Evolutionary conservation across 2,888 invertebrate species (phyloP), one percentile per base, ranked within the genome.

Genomic region (Odontocolon sp.): DNA sequence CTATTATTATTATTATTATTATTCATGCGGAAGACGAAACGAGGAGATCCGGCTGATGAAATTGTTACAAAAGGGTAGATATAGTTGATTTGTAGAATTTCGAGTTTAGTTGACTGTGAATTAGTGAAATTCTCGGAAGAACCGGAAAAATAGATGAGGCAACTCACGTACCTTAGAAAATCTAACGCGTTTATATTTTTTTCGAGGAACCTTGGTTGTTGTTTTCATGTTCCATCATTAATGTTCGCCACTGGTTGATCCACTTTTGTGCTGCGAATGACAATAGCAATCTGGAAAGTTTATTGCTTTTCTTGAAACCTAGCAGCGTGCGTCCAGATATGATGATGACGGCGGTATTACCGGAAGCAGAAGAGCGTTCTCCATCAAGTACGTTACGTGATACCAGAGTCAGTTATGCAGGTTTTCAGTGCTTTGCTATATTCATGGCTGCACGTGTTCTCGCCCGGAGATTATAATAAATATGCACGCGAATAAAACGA

Each of bases 381-480:
- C 38, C n/a, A 38, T 18, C 31, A 42, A 67, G 63, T 72, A 28
- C 54, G 56, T 77, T 77, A 77, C 77, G 73, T 68, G 73, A 77
- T 42, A 50, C 57, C n/a, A 31, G 50, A 57, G 52, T 16, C 57
- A 23, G 63, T 73, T 72, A 68, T 57, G 45, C 28, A 28, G 18
- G 64, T 64, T 40, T n/a, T 9, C 3, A 14, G 16, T n/a, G 14
- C 42, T 31, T 67, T 26, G 26, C 9, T 23, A 28, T 28, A 14
- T 38, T n/a, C 2, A 23, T 21, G 2, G 11, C 54, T 31, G 42
- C 28, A 42, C 42, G 54, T 40, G 42, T 56, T 40, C 38, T 23
- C n/a, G 4, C 28, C 14, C 21, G 23, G 11, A 3, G n/a, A 59
- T 52, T 52, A 52, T 40, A 33, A 18, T 50, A 16, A 28, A 38